Evolutionary conservation across 2,888 invertebrate genomes (phyloP), one percentile per base, ranked within the genome.

Genomic region (Sphaerophoria taeniata): DNA sequence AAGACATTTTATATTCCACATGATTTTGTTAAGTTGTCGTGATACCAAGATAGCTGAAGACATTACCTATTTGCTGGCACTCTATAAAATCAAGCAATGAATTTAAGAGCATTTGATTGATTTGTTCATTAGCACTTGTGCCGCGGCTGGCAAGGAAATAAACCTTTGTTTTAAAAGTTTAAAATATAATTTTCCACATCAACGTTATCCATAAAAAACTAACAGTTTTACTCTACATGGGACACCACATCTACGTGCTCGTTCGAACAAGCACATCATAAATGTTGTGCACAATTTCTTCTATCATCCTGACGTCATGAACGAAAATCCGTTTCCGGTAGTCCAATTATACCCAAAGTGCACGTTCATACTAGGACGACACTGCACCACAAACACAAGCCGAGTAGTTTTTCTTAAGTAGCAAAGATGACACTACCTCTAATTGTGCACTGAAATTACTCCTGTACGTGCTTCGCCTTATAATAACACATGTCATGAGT

Each of bases 371-470:
- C 49, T 78, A 78, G 78, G 55, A 56, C 49, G 77, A 77, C 77
- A 73, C 34, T 34, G 49, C 49, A 47, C 6, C 67, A 43, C 9
- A 43, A 5, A 43, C 4, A 43, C 43, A 39, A 9, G 39, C 7
- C 24, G 47, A 77, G 76, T 56, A 73, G 69, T 61, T 73, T 70
- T 65, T 51, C 63, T 56, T 73, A 69, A 77, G 78, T 78, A 73
- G 78, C 73, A 73, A 73, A 77, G 73, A 78, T 83, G 78, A 78
- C 73, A 78, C 82, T 58, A 70, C 49, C 83, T 60, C 83, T 84
- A 84, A 84, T 84, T 84, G 79, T 79, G 79, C 74, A 79, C 79
- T 79, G 79, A 83, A 83, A 83, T 79, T 79, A 74, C 74, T 83
- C 79, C 70, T 60, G 74, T 73, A 84, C 78, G 79, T 79, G 65